Base-by-base conservation (phyloP, 2,888 invertebrate genomes). In the Cosmia trapezina region DNA sequence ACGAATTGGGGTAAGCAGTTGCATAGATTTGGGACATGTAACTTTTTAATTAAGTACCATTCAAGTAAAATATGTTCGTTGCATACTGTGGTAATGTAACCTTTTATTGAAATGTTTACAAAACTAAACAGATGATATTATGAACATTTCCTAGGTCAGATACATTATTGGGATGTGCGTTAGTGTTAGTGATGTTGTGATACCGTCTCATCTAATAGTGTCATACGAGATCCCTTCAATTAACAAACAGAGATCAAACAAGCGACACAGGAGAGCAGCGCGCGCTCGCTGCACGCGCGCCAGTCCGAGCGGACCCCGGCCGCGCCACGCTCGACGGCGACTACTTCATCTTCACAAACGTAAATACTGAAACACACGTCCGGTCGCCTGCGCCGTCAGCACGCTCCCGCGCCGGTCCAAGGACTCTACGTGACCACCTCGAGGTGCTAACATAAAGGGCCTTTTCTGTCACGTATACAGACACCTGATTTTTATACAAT, bases 401-500 rank as follows among this genome's bases (percentile, higher is more conserved):
- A 68, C 64, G 65, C 68, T 85, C 85, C 80, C 86, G 86, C 82
- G 83, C 78, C 89, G 87, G 90, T 90, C 93, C 93, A 95, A 95
- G 94, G 95, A 83, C 83, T 84, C 80, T 89, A 93, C 94, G 94
- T 94, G 94, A 91, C 89, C 91, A 87, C 86, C 83, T 81, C 89
- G 87, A 93, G 88, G 92, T 91, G 92, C 87, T 93, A 92, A 94
- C 91, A 92, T 90, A 95, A 94, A 94, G 91, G 87, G 83, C 88
- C 91, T 91, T 89, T 83, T 83, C 76, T 81, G 91, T 93, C 95
- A 95, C 95, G 94, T 94, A 94, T 82, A 81, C n/a, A n/a, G n/a
- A n/a, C 82, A 89, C 84, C 88, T 89, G 84, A 92, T 88, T 93
- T 90, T 87, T 90, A 81, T 90, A 88, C 86, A 84, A 83, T 94